A percentile compares a stretch with the other conserved stretches of the same genome.
Evolutionary conservation across 92 coral and sea anemone genomes (phyloP).

Genomic region (Siderastrea siderea): DNA sequence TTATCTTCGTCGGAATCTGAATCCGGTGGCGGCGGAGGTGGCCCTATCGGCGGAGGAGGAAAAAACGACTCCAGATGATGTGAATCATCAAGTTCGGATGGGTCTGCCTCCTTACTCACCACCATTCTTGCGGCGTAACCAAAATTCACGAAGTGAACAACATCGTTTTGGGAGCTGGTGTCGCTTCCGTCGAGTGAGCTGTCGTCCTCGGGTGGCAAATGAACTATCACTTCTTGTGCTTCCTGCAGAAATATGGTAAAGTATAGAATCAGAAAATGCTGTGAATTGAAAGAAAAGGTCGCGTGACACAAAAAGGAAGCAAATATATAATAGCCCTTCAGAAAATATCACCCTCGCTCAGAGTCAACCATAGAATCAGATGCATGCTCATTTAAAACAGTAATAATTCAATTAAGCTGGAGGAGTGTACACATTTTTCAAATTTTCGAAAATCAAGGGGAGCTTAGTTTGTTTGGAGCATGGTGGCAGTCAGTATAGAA

Average conservation of each 20-base stretch:
- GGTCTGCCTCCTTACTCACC: constrained; percentile 9
- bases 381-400: no score
- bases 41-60: constrained; percentile 79
- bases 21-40: constrained; percentile 83
- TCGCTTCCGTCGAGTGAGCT: constrained; percentile 69
- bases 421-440: no score
- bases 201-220: constrained; percentile 67
- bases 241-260: constrained; percentile 51
- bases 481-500: no score
- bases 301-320: no score
- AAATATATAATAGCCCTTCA: no score
- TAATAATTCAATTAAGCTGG: no score
- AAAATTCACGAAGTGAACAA: constrained; percentile 39
- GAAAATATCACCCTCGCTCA: no score
- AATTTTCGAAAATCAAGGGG: no score
- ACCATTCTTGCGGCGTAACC: constrained; percentile 35
- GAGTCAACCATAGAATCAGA: no score
- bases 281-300: no score
- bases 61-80: constrained; percentile 57
- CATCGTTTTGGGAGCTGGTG: constrained; percentile 24
- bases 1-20: constrained; percentile 57
- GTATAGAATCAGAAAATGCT: neutral
- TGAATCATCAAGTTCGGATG: constrained; percentile 23
- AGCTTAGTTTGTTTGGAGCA: no score
- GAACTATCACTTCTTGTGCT: constrained; percentile 73